Evolutionary conservation across 2,888 invertebrate species (phyloP).

Genomic region (Synanthedon formicaeformis): DNA sequence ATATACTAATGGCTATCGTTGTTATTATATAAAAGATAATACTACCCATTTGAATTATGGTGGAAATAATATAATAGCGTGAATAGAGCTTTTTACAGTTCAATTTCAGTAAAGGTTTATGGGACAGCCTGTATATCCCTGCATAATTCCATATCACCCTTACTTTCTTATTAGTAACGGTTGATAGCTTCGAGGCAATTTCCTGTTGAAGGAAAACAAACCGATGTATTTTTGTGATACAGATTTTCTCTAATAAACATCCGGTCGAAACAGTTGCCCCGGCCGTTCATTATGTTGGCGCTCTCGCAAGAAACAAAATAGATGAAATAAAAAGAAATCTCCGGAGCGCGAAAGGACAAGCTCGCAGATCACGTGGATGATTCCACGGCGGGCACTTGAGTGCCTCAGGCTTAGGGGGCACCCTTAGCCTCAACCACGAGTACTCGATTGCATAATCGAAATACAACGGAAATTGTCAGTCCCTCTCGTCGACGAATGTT

Average conservation of each 20-base stretch:
- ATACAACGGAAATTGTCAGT: neutral
- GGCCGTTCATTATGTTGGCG: conserved; percentile 44
- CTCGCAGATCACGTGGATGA: conserved; percentile 27
- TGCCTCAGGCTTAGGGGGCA: conserved; percentile 11
- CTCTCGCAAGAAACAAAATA: conserved; percentile 40
- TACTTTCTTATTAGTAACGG: neutral
- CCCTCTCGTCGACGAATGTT: conserved; percentile 6
- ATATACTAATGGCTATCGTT: too few species aligned
- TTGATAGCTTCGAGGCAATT: neutral
- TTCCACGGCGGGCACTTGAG: conserved; percentile 16
- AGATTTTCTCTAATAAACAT: conserved; percentile 36
- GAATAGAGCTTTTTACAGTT: too few species aligned
- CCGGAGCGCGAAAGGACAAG: conserved; percentile 40
- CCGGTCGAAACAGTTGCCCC: conserved; percentile 39
- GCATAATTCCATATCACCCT: too few species aligned
- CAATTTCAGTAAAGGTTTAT: too few species aligned
- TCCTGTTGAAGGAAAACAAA: neutral
- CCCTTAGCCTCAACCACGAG: conserved; percentile 6
- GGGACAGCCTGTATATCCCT: too few species aligned
- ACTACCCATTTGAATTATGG: too few species aligned
- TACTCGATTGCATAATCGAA: neutral
- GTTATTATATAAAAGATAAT: too few species aligned
- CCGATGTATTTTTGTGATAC: conserved; percentile 3
- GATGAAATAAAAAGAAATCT: conserved; percentile 41
- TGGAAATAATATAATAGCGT: too few species aligned